A percentile compares a stretch with the other conserved stretches of the same genome.
These are phyloP conservation scores for Tiaroga cobitis DNA, from an alignment of 2,797 vertebrate species.

Conservation along the genomic window DNA sequence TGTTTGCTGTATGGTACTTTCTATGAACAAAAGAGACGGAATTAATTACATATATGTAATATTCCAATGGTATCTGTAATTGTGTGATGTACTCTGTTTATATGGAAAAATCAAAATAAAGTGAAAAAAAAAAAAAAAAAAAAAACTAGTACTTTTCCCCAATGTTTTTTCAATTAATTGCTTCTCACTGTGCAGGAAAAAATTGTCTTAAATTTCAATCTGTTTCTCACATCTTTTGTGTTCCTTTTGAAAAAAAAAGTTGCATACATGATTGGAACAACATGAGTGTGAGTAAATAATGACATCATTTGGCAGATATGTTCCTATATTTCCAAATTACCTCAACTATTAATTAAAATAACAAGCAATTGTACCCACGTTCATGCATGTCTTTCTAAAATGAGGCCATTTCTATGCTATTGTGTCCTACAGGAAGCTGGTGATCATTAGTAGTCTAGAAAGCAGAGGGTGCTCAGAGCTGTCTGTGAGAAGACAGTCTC, in stretches of 20 bases:
- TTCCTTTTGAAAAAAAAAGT: not conserved
- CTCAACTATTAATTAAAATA: not conserved
- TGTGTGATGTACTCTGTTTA: too few relatives aligned
- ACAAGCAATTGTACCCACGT: not conserved
- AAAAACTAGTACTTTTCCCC: too few relatives aligned
- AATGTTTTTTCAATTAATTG: too few relatives aligned
- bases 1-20: too few relatives aligned
- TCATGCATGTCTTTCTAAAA: not conserved
- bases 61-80: too few relatives aligned
- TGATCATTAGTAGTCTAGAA: slow-evolving; percentile 22
- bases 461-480: slow-evolving; percentile 1
- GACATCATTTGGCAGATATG: not conserved
- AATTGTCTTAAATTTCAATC: not conserved
- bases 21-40: too few relatives aligned
- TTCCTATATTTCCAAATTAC: not conserved
- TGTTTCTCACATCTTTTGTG: not conserved
- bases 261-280: not conserved
- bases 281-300: not conserved
- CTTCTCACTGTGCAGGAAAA: too few relatives aligned
- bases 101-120: too few relatives aligned
- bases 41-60: too few relatives aligned
- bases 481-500: slow-evolving; percentile 6
- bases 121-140: too few relatives aligned
- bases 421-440: not conserved
- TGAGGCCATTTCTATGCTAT: not conserved